phyloP scores from a whole-genome alignment of 2,113 vertebrate species.

The Malurus melanocephalus region DNA sequence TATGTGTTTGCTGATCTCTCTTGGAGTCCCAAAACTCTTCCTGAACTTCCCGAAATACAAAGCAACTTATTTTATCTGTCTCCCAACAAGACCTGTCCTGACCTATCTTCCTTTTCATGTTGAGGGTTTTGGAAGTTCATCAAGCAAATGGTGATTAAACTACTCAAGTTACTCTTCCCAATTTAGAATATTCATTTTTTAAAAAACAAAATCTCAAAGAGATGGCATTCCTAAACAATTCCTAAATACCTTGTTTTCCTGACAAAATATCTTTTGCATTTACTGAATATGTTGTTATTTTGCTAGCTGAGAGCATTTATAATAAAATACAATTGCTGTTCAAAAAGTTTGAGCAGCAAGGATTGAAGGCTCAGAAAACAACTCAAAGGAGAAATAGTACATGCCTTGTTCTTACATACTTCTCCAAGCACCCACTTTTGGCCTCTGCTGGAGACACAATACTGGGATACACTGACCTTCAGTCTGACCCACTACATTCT shows the following conservation, averaged over 20 bases:
- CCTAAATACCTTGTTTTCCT: background rate
- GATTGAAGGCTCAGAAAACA: background rate
- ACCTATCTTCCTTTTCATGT: background rate
- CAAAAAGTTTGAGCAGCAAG: background rate
- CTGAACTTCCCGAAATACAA: background rate
- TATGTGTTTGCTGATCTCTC: background rate
- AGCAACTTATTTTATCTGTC: background rate
- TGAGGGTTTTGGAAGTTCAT: background rate
- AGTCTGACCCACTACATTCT: background rate
- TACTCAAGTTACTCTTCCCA: background rate
- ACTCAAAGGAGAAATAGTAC: background rate
- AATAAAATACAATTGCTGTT: background rate
- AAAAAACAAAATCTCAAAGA: background rate
- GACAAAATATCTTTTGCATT: background rate
- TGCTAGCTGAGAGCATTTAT: background rate
- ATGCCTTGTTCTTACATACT: background rate
- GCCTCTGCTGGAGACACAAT: background rate
- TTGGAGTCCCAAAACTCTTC: background rate
- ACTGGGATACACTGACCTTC: background rate
- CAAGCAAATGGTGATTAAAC: background rate
- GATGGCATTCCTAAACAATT: background rate
- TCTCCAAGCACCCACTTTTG: background rate
- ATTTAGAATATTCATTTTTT: background rate
- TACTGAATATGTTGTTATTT: background rate
- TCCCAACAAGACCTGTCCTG: background rate